A percentile compares a stretch with the other conserved stretches of the same genome.
Conservation (phyloP, 2,113 vertebrate species). For the Onychorhynchus coronatus region DNA sequence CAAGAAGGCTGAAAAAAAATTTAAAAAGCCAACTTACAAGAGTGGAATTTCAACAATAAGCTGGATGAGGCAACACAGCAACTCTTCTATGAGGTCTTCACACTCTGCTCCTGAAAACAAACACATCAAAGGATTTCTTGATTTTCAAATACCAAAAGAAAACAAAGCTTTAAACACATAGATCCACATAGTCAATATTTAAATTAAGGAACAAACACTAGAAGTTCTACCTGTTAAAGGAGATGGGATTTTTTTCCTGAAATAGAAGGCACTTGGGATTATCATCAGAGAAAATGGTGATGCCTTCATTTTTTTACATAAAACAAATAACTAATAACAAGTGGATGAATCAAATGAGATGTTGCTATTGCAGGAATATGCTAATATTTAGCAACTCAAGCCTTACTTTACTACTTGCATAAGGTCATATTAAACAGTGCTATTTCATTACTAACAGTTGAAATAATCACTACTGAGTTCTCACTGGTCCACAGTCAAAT, state of each 20-base stretch:
- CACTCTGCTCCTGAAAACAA: slow-evolving; percentile 73
- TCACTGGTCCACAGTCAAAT: not conserved
- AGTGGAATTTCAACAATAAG: slow-evolving; percentile 94
- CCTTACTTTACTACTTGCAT: not conserved
- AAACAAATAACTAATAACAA: not conserved
- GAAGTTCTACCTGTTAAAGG: not conserved
- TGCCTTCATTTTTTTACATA: not conserved
- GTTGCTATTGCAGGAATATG: not conserved
- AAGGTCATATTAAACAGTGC: not conserved
- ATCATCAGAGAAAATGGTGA: not conserved
- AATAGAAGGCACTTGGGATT: not conserved
- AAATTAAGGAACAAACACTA: not conserved
- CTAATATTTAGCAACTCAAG: not conserved
- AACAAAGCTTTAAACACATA: not conserved
- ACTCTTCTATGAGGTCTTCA: slow-evolving; percentile 92
- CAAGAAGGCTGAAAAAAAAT: not conserved
- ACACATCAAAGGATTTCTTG: not conserved
- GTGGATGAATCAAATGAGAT: not conserved
- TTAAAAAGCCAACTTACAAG: slow-evolving; percentile 80
- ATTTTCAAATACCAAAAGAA: not conserved
- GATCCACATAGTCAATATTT: not conserved
- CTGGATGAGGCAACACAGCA: slow-evolving; percentile 91
- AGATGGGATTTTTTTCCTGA: not conserved
- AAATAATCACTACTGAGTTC: not conserved
- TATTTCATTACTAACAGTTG: not conserved